These are phyloP conservation scores for Ornithoptera alexandrae DNA, from an alignment of 2,888 invertebrate species.

Conservation along the genomic window DNA sequence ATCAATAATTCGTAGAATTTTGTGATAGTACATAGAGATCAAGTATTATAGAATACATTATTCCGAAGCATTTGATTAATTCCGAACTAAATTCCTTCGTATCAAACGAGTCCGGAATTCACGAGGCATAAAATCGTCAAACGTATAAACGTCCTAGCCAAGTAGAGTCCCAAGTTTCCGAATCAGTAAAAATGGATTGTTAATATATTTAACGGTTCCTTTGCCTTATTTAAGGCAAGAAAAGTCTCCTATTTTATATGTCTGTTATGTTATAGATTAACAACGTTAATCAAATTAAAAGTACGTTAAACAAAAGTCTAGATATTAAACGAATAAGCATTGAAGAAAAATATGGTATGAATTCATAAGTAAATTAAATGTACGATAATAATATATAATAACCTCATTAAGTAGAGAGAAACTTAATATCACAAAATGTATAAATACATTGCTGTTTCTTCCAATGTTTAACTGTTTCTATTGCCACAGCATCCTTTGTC, in stretches of 20 bases:
- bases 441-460: too few relatives aligned
- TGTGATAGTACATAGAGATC: neutral
- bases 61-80: constrained; percentile 14
- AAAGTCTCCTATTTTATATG: neutral
- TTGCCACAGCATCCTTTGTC: too few relatives aligned
- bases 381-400: too few relatives aligned
- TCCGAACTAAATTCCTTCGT: constrained; percentile 21
- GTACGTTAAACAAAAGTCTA: too few relatives aligned
- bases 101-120: constrained; percentile 24
- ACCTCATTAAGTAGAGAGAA: too few relatives aligned
- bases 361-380: too few relatives aligned
- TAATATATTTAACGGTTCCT: constrained; percentile 37
- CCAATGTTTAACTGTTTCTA: too few relatives aligned
- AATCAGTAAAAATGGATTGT: constrained; percentile 48
- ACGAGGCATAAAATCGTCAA: constrained; percentile 28
- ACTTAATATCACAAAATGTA: too few relatives aligned
- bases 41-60: neutral
- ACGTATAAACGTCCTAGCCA: constrained; percentile 15
- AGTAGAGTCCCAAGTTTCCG: constrained; percentile 33
- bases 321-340: too few relatives aligned
- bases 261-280: neutral
- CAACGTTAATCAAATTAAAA: too few relatives aligned
- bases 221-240: neutral
- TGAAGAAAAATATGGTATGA: too few relatives aligned
- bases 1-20: too few relatives aligned